These are phyloP conservation scores for Dromius quadrimaculatus DNA, from an alignment of 2,888 invertebrate genomes.

Conservation along the genomic window DNA sequence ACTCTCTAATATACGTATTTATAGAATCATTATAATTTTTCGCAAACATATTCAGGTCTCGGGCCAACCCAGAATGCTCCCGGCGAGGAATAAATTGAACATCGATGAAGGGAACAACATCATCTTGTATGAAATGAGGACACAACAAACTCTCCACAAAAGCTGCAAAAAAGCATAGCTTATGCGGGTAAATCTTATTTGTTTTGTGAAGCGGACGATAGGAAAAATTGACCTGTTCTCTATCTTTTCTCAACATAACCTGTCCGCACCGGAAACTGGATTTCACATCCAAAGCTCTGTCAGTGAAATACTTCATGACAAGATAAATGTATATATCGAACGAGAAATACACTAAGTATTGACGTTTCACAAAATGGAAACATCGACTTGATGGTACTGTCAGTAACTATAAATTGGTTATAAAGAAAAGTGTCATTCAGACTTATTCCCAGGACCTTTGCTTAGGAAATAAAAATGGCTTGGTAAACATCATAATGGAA, in stretches of 20 bases:
- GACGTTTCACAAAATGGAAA: constrained; percentile 12
- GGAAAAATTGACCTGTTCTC: constrained; percentile 34
- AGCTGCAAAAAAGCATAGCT: constrained; percentile 11
- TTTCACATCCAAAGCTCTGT: not conserved
- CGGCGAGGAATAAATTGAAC: constrained; percentile 3
- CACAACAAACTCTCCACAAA: constrained; percentile 13
- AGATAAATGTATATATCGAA: constrained; percentile 30
- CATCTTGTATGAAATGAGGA: constrained; percentile 6
- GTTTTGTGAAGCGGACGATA: not conserved
- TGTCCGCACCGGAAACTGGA: constrained; percentile 13
- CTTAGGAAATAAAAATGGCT: too few relatives aligned
- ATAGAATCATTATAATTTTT: too few relatives aligned
- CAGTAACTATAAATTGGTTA: constrained; percentile 24
- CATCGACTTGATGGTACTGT: constrained; percentile 8
- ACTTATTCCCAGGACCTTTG: too few relatives aligned
- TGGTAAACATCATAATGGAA: too few relatives aligned
- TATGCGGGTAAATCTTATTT: constrained; percentile 29
- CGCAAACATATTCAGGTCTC: too few relatives aligned
- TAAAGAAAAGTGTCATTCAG: not conserved
- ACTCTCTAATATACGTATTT: too few relatives aligned
- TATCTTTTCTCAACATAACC: not conserved
- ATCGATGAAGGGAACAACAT: not conserved
- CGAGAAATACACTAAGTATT: not conserved
- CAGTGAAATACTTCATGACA: not conserved
- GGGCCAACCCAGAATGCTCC: too few relatives aligned